phyloP scores from a whole-genome alignment of 2,113 vertebrate genomes.

The Cranoglanis bouderius region DNA sequence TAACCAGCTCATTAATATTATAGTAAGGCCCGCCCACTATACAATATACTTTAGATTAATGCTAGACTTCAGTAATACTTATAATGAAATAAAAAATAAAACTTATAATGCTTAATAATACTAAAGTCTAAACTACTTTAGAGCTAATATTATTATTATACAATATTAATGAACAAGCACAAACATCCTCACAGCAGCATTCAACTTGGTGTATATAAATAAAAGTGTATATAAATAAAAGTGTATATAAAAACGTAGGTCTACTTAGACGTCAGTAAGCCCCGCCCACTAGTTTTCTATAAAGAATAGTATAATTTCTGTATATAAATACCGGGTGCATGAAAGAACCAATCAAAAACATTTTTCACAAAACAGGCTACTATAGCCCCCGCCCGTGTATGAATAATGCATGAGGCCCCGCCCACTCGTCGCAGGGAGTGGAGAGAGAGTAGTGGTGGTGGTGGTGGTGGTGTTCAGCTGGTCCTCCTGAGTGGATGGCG shows the following conservation, averaged over 20 bases:
- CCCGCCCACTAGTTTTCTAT: not conserved
- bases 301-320: not conserved
- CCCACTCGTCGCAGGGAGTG: not conserved
- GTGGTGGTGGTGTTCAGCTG: not conserved
- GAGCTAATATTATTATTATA: not conserved
- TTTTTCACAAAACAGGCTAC: not conserved
- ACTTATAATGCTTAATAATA: no score
- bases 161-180: not conserved
- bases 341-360: not conserved
- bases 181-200: not conserved
- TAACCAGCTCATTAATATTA: not conserved
- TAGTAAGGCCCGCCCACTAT: not conserved
- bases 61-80: no score
- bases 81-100: no score
- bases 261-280: not conserved
- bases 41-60: not conserved
- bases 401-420: conserved; percentile 1
- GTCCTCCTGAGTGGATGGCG: not conserved
- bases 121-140: no score
- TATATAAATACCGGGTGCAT: not conserved
- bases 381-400: not conserved
- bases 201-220: not conserved
- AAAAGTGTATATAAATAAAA: not conserved
- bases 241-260: not conserved
- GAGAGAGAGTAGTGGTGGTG: not conserved